Evolutionary conservation across 2,113 vertebrate genomes (phyloP).

Genomic region (Capra hircus): DNA sequence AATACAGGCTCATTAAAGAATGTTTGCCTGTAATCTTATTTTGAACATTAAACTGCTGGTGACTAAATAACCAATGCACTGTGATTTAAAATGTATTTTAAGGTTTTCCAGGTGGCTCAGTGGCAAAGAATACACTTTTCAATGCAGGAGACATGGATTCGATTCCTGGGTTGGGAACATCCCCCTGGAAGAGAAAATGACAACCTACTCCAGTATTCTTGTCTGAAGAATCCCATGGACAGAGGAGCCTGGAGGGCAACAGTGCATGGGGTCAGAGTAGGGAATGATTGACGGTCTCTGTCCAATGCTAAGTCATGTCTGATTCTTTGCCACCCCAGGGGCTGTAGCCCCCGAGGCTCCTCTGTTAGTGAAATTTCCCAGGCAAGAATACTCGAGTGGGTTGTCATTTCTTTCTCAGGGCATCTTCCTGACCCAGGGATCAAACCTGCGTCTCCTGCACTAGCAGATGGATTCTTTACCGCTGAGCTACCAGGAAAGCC

Average conservation of each 20-base stretch:
- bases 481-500: neutral
- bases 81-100: neutral
- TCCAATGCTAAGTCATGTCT: neutral
- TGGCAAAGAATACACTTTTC: neutral
- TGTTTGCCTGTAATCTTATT: slow-evolving; percentile 23
- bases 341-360: neutral
- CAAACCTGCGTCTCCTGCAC: neutral
- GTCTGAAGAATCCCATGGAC: neutral
- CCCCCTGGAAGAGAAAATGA: neutral
- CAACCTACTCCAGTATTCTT: neutral
- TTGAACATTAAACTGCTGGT: slow-evolving; percentile 8
- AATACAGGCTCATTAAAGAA: slow-evolving; percentile 18
- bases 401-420: neutral
- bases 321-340: neutral
- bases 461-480: neutral
- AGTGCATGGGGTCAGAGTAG: neutral
- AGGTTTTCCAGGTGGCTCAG: neutral
- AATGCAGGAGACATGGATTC: neutral
- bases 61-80: neutral
- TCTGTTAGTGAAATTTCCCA: neutral
- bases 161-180: neutral
- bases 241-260: neutral
- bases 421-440: neutral
- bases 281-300: neutral
- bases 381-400: neutral